Base-by-base conservation (phyloP, 2,797 vertebrate species). In the Anolis apletophallus region DNA sequence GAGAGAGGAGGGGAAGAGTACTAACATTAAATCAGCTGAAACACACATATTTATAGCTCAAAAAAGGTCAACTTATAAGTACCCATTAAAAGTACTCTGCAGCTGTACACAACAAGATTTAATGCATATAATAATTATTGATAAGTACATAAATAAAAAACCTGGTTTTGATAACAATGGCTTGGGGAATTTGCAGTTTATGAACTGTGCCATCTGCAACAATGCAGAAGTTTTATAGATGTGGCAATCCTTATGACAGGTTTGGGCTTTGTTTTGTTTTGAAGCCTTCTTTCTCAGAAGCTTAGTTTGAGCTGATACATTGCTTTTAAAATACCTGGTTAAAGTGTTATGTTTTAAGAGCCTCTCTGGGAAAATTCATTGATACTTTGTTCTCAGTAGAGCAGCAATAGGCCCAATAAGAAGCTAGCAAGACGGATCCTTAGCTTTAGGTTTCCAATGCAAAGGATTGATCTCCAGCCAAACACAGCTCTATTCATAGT, bases 11-110 rank as follows among this genome's bases (percentile, higher is more conserved):
- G 2, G 91, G 93, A 29, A 81, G 88, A 86, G 91, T 89, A 68
- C 90, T 90, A 91, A 89, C 90, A 91, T 93, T 90, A 91, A 92
- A 71, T 83, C 54, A 88, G 87, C 84, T 83, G 88, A 91, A 93
- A 92, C 83, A 84, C 87, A 93, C 91, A 92, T 87, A 89, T 83
- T 92, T 90, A 83, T 0, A 1, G 55, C 78, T 83, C 73, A 72
- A 84, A 93, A n/a, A 93, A 93, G 71, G 32, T n/a, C 91, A 79
- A 76, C 67, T 85, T 88, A 13, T 36, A 80, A 29, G 34, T 34
- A n/a, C 79, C 77, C 69, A 85, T 71, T 79, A 80, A 64, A 46
- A 87, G 26, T 55, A 81, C 17, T 72, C 67, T 71, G 84, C 19
- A 3, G 83, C 87, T 90, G 85, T 52, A 85, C 46, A 90, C 36